phyloP scores from a whole-genome alignment of 2,888 invertebrate species.

The Crepidodera aurea region DNA sequence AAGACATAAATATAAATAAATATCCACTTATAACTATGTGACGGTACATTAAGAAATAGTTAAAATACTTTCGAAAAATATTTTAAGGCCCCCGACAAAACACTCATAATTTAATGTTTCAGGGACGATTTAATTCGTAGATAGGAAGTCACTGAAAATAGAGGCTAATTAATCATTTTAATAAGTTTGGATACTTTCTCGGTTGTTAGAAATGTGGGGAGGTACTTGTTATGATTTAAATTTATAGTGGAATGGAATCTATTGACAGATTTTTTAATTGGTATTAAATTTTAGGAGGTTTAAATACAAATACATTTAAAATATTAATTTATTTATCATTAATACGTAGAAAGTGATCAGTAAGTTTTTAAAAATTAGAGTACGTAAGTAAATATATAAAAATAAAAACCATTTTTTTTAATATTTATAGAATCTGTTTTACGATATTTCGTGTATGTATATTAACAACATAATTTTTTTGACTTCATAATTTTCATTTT shows the following conservation, averaged over 20 bases:
- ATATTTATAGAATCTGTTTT: no score
- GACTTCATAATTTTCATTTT: no score
- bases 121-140: conserved; percentile 1
- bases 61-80: not conserved
- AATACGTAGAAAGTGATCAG: no score
- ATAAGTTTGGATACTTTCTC: not conserved
- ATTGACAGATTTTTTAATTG: not conserved
- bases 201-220: not conserved
- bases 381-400: no score
- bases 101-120: not conserved
- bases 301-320: no score
- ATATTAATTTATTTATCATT: no score
- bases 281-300: no score
- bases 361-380: no score
- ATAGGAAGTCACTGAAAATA: not conserved
- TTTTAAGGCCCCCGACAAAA: not conserved
- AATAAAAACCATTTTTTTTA: no score
- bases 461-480: no score
- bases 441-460: no score
- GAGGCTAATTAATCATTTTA: not conserved
- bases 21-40: not conserved
- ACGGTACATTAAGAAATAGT: not conserved
- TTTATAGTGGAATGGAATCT: not conserved
- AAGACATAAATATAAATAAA: no score
- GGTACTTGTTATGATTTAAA: not conserved